Base-by-base conservation (phyloP, 2,888 invertebrate genomes). In the Tenthredo amoena region DNA sequence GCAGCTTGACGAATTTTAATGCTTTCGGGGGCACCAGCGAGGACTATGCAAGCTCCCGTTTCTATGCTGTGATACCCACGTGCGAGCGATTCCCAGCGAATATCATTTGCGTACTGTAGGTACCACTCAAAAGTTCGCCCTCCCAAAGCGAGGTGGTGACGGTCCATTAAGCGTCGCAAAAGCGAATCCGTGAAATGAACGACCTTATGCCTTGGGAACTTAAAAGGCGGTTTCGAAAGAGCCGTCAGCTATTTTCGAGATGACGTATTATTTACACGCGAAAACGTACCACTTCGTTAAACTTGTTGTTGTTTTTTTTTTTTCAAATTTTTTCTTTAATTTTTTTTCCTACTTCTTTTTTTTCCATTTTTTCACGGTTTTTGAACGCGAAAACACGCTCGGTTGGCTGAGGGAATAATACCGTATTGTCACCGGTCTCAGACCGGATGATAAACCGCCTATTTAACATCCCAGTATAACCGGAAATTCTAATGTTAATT, bases 401-500 rank as follows among this genome's bases (percentile, higher is more conserved):
- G 68, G 18, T 68, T 68, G 18, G 12, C 15, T 26, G 5, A 18
- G 26, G 34, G 18, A 68, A 68, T 18, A 68, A 68, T 34, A 12
- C 26, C 18, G 31, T 55, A 58, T 55, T 58, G 34, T 37, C 31
- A 34, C 18, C 10, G 31, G 34, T 10, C 6, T 12, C 31, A 55
- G 26, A 34, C 34, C 4, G 9, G 55, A 18, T 55, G 50, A 55
- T 77, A 55, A 77, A 74, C 72, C 26, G 21, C 12, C 21, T 77
- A 55, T 77, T 77, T 43, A 81, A 40, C 62, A 62, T 81, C 37
- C 18, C 37, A 26, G 62, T 31, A 77, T 31, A 77, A 47, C 26
- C 81, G 81, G 62, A 58, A 21, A 81, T 81, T 62, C 62, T 26
- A 26, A 81, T 81, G 81, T 62, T 81, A 81, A 81, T 81, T 81